Percentiles rank a stretch among this genome's conserved stretches.
These are phyloP conservation scores for Trachemys scripta DNA, from an alignment of 2,113 vertebrate species.

Conservation along the genomic window DNA sequence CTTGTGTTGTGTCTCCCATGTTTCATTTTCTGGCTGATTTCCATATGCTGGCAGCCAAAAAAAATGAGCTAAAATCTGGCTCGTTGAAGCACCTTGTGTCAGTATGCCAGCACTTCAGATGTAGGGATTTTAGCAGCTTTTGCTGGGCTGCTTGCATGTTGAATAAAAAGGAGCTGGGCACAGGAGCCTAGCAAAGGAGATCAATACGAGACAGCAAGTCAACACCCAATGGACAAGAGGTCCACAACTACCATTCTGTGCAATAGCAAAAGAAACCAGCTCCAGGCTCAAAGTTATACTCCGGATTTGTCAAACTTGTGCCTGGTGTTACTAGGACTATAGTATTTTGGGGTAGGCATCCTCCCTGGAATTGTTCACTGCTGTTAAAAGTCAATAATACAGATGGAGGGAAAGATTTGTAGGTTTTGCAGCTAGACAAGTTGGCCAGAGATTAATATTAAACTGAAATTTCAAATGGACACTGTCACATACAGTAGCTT, in stretches of 20 bases:
- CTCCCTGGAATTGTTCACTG: background rate
- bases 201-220: conserved; percentile 6
- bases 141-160: background rate
- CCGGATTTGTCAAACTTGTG: conserved; percentile 5
- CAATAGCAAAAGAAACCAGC: background rate
- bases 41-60: background rate
- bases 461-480: conserved; percentile 45
- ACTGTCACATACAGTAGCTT: conserved; percentile 13
- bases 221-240: conserved; percentile 19
- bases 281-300: background rate
- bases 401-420: background rate
- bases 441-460: conserved; percentile 16
- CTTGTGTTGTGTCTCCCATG: background rate
- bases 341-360: background rate
- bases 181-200: conserved; percentile 13
- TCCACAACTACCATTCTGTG: background rate
- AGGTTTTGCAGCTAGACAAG: conserved; percentile 18
- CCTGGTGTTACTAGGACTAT: background rate
- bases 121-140: background rate
- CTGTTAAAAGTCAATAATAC: conserved; percentile 39
- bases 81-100: background rate
- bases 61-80: rapidly evolving
- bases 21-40: background rate
- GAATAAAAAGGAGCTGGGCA: background rate
- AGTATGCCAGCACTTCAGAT: background rate